Evolutionary conservation across 2,113 vertebrate species (phyloP), one percentile per base, ranked within the genome.

Genomic region (Gulo gulo): DNA sequence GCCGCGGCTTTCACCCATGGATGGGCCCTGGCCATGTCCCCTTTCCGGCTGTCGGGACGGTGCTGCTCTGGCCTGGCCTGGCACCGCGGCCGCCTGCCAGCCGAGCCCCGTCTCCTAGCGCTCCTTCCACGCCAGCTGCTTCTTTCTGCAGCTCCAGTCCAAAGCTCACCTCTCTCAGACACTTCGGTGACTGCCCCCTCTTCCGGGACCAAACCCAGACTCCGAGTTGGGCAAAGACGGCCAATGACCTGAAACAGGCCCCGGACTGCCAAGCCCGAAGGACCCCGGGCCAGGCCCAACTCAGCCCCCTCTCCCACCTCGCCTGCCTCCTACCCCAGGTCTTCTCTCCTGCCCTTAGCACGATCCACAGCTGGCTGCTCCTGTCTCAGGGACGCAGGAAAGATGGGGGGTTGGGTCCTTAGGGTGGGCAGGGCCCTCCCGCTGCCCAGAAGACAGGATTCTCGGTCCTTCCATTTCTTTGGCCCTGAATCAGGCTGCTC

Each of bases 1-100:
- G 23, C 3, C 1, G 0, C 0, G 2, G 42, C 24, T 9, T 18
- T 29, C 52, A 15, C 2, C 67, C 18, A 2, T 0, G 5, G 61
- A 10, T 0, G 15, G 34, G 36, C 39, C 31, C 11, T 24, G 63
- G 52, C 42, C 47, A 15, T 14, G 39, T 24, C 29, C 83, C 36
- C 16, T 36, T 20, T 8, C 10, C 2, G 16, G 21, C 83, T 39
- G 26, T n/a, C 15, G 4, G 15, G 20, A 2, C 0, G 7, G 6
- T 0, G 55, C 50, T 31, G 81, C 81, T 34, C 0, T 7, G 71
- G 34, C 23, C 42, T 21, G 10, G 29, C 63, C n/a, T 34, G 8
- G 1, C 4, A 7, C 50, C 4, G 69, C 39, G 29, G 69, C 15
- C 0, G 24, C 24, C 85, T 57, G 26, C 57, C 86, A 20, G 26